A percentile compares a stretch with the other conserved stretches of the same genome.
phyloP scores from a whole-genome alignment of 2,797 vertebrate genomes.

The Pseudotriccus pelzelni region DNA sequence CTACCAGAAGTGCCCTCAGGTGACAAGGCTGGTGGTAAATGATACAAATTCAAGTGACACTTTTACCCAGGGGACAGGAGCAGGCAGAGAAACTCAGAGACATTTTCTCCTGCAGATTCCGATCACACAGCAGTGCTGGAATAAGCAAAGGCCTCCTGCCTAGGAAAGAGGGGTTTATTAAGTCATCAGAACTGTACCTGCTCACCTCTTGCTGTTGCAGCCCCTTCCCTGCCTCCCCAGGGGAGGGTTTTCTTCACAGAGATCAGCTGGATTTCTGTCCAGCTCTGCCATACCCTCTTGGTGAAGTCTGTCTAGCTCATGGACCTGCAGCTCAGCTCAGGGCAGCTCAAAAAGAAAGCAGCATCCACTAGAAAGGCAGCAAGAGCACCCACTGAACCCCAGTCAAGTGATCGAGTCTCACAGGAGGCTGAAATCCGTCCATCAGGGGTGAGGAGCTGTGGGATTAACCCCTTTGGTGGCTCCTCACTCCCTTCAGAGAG shows the following conservation, averaged over 20 bases:
- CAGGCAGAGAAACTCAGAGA: background rate
- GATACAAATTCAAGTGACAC: background rate
- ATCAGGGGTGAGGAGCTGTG: constrained; percentile 47
- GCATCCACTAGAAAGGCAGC: background rate
- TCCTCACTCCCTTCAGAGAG: constrained; percentile 32
- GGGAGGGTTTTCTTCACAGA: background rate
- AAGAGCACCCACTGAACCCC: background rate
- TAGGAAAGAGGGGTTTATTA: background rate
- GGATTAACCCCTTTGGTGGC: constrained; percentile 37
- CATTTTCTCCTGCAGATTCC: background rate
- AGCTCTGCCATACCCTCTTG: background rate
- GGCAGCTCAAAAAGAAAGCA: background rate
- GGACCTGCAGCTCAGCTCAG: background rate
- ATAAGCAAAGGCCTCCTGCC: background rate
- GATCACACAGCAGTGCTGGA: background rate
- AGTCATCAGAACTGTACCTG: background rate
- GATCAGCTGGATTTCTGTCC: background rate
- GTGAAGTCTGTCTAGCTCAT: background rate
- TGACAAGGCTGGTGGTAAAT: background rate
- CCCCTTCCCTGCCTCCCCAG: background rate
- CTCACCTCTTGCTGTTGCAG: background rate
- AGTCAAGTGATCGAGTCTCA: background rate
- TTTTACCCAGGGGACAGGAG: background rate
- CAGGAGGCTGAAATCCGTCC: background rate
- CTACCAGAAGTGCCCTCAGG: background rate